A percentile compares a stretch with the other conserved stretches of the same genome.
These are phyloP conservation scores for Chesias legatella DNA, from an alignment of 2,888 invertebrate genomes.

Conservation along the genomic window DNA sequence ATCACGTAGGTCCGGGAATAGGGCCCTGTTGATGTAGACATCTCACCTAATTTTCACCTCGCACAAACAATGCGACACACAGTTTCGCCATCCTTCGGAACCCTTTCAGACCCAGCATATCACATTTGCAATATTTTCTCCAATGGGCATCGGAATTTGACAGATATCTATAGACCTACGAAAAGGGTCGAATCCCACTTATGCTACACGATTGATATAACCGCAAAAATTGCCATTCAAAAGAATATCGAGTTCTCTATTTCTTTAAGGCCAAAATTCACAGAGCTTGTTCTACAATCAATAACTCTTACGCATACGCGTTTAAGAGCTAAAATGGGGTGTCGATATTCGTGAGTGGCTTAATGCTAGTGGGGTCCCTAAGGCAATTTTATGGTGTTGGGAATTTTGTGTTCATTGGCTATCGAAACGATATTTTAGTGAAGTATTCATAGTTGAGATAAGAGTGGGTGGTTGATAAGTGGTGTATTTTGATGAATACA, in stretches of 20 bases:
- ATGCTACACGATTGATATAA: slow-evolving; percentile 65
- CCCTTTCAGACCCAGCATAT: slow-evolving; percentile 15
- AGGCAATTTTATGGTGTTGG: slow-evolving; percentile 41
- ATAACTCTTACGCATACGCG: slow-evolving; percentile 33
- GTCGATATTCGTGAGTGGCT: slow-evolving; percentile 39
- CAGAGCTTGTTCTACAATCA: slow-evolving; percentile 30
- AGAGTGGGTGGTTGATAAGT: slow-evolving; percentile 7
- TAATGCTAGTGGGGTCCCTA: slow-evolving; percentile 34
- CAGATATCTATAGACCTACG: slow-evolving; percentile 57
- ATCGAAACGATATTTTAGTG: slow-evolving; percentile 20
- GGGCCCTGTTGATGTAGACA: not conserved
- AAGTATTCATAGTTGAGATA: slow-evolving; percentile 17
- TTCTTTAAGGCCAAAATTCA: slow-evolving; percentile 45
- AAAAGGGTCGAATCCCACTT: slow-evolving; percentile 60
- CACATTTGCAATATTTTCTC: slow-evolving; percentile 26
- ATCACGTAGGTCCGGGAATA: not conserved
- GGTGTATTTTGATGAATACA: slow-evolving; percentile 7
- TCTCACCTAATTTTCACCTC: not conserved
- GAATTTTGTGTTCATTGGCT: slow-evolving; percentile 32
- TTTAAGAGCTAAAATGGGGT: slow-evolving; percentile 38
- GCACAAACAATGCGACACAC: not conserved
- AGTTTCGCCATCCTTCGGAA: slow-evolving; percentile 4
- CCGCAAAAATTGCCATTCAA: slow-evolving; percentile 64
- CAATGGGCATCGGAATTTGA: slow-evolving; percentile 41
- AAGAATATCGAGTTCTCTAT: slow-evolving; percentile 51